phyloP scores from a whole-genome alignment of 2,888 invertebrate genomes.

The Pyralis farinalis region DNA sequence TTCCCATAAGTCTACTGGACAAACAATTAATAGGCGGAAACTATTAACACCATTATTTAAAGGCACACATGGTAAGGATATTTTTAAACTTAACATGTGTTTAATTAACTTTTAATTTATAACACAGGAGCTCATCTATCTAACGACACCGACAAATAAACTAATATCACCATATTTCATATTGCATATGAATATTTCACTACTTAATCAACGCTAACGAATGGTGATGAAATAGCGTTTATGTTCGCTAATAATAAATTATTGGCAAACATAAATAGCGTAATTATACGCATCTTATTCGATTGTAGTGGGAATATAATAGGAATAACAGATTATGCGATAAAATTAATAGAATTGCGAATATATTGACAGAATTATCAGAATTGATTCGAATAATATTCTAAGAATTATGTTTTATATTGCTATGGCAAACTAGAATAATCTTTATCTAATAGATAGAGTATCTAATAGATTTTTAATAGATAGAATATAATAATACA shows the following conservation, averaged over 20 bases:
- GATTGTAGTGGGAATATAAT: too few species aligned
- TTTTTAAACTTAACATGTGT: conserved; percentile 18
- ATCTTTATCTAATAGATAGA: too few species aligned
- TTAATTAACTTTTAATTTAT: conserved; percentile 11
- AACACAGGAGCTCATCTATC: neutral
- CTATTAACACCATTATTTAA: conserved; percentile 29
- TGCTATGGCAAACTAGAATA: too few species aligned
- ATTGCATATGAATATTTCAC: neutral
- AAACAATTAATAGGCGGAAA: conserved; percentile 42
- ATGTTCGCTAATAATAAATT: neutral
- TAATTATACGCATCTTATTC: neutral
- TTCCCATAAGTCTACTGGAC: conserved; percentile 35
- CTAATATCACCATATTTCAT: neutral
- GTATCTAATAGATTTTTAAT: too few species aligned
- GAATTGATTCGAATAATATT: too few species aligned
- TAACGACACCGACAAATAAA: neutral
- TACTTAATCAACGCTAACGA: neutral
- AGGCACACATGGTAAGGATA: conserved; percentile 10
- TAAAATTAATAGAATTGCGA: neutral
- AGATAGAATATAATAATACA: too few species aligned
- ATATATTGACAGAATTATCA: too few species aligned
- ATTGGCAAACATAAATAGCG: neutral
- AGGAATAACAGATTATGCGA: too few species aligned
- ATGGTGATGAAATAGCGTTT: neutral
- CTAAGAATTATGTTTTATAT: too few species aligned